Evolutionary conservation across 2,113 vertebrate species (phyloP).

Genomic region (Lepus americanus): DNA sequence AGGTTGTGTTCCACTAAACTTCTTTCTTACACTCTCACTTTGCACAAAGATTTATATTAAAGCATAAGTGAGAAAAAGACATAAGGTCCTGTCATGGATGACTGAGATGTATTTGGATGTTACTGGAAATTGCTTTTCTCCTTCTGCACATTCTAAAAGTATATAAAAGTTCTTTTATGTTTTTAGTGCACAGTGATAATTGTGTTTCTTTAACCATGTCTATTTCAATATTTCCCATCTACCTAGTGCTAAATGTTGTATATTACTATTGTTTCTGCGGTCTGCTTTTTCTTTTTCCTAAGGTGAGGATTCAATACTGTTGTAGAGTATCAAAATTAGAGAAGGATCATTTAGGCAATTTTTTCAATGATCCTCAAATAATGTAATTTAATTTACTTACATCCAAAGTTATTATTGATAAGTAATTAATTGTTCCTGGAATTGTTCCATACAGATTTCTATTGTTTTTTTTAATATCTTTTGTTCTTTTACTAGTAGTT

Average conservation of each 20-base stretch:
- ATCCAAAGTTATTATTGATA: too few species aligned
- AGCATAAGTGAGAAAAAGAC: constrained; percentile 63
- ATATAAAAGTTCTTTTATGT: constrained; percentile 31
- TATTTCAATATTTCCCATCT: constrained; percentile 43
- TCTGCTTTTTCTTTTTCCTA: constrained; percentile 66
- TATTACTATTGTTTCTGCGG: constrained; percentile 16
- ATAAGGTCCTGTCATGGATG: not conserved
- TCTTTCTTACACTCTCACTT: constrained; percentile 14
- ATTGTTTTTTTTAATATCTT: too few species aligned
- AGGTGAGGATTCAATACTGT: not conserved
- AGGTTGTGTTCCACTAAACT: not conserved
- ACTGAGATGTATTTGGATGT: not conserved
- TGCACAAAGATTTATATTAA: constrained; percentile 61
- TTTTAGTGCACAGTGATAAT: not conserved
- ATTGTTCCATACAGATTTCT: too few species aligned
- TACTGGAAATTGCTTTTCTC: constrained; percentile 50
- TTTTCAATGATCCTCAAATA: constrained; percentile 3
- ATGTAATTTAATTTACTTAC: too few species aligned
- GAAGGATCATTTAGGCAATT: not conserved
- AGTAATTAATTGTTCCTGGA: too few species aligned
- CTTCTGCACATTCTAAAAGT: constrained; percentile 54
- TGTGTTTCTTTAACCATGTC: constrained; percentile 16
- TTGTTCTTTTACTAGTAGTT: too few species aligned
- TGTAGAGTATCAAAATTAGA: not conserved
- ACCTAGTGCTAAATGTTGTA: not conserved